Base-by-base conservation (phyloP, 2,797 vertebrate species). In the Lateolabrax maculatus region DNA sequence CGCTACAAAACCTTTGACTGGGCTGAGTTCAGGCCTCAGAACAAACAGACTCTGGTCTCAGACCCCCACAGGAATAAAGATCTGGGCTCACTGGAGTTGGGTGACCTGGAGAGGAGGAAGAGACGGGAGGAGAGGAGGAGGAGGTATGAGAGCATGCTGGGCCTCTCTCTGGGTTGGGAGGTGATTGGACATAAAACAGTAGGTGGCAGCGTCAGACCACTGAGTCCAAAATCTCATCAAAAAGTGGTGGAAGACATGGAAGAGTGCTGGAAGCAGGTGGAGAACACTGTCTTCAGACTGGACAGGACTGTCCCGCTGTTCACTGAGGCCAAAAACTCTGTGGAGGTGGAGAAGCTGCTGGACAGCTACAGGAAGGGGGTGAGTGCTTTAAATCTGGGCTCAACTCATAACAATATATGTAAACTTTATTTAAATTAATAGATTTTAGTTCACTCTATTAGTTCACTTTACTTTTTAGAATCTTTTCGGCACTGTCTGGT, bases 261-360 rank as follows among this genome's bases (percentile, higher is more conserved):
- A 51, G 77, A 90, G 61, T 91, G 83, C 71, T 95, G 95, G 95
- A 93, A 52, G 87, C 89, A 81, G 88, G 95, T 95, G 86, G 94
- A 95, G 89, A 89, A 39, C 63, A 90, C 85, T 0, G 39, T 71
- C 13, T 72, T 94, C 71, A 84, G 87, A 16, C 71, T 64, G 64
- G 90, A 92, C 25, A 88, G 67, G 57, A 89, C 51, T 0, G 80
- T 93, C 5, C 84, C 72, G 1, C 77, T 95, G 27, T 52, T 81
- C 6, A 0, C 83, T 3, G 84, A 83, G 9, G 39, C 7, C 46
- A 70, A 23, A 61, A 79, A 89, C 43, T 15, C 70, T 0, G 69
- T 9, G 48, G 86, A 90, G 65, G 15, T 65, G 68, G 87, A 94
- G 83, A 84, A 61, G 62, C 57, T 84, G 63, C 82, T 93, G 84